Conservation (phyloP, 2,888 invertebrate genomes). For the Julus scanicus region DNA sequence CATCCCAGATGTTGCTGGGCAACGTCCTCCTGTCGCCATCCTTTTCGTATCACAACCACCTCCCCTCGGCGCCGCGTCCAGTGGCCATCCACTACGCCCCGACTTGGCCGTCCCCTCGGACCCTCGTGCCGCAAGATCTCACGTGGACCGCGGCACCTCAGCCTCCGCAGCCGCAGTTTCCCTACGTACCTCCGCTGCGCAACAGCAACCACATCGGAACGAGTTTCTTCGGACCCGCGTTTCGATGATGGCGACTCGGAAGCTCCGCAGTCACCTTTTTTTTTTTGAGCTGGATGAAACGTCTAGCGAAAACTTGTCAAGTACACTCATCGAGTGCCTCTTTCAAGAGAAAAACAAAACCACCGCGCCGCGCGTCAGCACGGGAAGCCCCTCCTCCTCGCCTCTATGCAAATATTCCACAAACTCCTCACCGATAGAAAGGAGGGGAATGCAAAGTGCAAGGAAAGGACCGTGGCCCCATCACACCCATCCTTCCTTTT, state of each 20-base stretch:
- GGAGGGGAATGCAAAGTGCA: background rate
- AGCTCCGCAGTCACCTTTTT: background rate
- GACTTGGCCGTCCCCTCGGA: background rate
- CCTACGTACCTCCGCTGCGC: background rate
- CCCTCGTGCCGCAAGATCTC: background rate
- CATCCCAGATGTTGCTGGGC: background rate
- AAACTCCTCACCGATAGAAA: background rate
- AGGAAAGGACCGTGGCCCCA: background rate
- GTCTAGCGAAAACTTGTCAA: background rate
- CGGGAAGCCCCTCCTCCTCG: background rate
- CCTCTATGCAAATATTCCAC: constrained; percentile 2
- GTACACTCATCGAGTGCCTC: constrained; percentile 50
- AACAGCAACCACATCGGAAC: background rate
- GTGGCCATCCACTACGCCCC: background rate
- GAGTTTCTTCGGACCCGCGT: background rate
- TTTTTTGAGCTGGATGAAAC: background rate
- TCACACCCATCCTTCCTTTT: too few species aligned
- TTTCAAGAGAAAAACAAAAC: background rate
- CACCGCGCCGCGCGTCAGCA: background rate
- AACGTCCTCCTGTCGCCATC: background rate
- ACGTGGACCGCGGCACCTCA: background rate
- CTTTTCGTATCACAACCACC: background rate
- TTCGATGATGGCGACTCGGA: background rate
- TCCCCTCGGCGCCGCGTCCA: background rate
- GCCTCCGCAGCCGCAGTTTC: background rate